A percentile compares a stretch with the other conserved stretches of the same genome.
Evolutionary conservation across 2,113 vertebrate genomes (phyloP).

Genomic region (Emydura subglobosa): DNA sequence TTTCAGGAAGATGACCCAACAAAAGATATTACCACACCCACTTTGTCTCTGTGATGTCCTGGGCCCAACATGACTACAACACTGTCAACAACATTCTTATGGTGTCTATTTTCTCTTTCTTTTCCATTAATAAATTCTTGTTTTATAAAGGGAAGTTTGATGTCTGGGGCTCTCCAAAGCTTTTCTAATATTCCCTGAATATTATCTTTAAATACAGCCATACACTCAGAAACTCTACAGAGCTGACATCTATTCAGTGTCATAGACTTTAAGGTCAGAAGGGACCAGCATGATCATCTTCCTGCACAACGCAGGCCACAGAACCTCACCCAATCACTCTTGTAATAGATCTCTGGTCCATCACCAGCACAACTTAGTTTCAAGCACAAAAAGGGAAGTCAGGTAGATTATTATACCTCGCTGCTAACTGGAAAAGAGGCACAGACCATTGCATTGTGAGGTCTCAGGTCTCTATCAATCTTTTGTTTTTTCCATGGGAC

Average conservation of each 20-base stretch:
- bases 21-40: background rate
- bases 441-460: background rate
- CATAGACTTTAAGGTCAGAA: no score
- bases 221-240: background rate
- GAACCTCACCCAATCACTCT: no score
- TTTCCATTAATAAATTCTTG: conserved; percentile 39
- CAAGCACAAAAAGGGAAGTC: conserved; percentile 31
- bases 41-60: background rate
- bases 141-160: background rate
- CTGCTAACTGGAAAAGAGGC: background rate
- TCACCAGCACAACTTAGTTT: background rate
- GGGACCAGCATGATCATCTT: no score
- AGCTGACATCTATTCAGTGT: background rate
- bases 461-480: background rate
- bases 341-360: background rate
- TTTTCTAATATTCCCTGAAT: conserved; percentile 9
- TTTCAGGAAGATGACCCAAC: background rate
- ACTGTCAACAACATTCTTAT: background rate
- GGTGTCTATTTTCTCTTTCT: conserved; percentile 18
- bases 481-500: conserved; percentile 30
- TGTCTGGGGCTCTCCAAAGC: background rate
- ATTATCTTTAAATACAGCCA: background rate
- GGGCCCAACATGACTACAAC: background rate
- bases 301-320: no score
- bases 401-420: conserved; percentile 28